Conservation (phyloP, 2,797 vertebrate genomes). For the Chaunax sp. region DNA sequence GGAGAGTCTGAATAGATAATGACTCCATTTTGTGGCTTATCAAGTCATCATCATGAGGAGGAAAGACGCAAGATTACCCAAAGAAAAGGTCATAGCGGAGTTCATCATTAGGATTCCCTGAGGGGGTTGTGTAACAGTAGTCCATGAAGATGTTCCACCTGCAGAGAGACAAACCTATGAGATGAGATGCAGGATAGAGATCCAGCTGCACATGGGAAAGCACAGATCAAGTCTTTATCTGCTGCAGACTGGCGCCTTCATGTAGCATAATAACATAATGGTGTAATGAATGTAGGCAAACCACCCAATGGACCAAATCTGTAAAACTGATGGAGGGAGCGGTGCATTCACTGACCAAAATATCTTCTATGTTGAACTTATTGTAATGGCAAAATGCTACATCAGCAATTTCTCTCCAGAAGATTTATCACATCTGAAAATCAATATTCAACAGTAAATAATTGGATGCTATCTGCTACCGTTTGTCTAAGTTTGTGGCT, state of each 20-base stretch:
- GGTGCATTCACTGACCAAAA: slow-evolving; percentile 16
- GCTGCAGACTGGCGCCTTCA: slow-evolving; percentile 75
- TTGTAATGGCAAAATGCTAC: background rate
- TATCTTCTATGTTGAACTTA: background rate
- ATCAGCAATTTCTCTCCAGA: background rate
- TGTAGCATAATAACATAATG: slow-evolving; percentile 72
- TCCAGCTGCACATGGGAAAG: slow-evolving; percentile 70
- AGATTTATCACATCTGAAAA: background rate
- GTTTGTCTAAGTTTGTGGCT: slow-evolving; percentile 96
- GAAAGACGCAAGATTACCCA: slow-evolving; percentile 85
- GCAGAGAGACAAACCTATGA: slow-evolving; percentile 69
- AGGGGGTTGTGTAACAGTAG: slow-evolving; percentile 98
- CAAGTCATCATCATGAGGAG: slow-evolving; percentile 68
- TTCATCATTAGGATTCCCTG: slow-evolving; percentile 97
- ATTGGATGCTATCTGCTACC: slow-evolving; percentile 77
- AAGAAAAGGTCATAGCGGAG: slow-evolving; percentile 97
- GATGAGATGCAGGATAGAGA: slow-evolving; percentile 66
- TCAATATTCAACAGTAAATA: background rate
- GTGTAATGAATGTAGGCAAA: slow-evolving; percentile 54
- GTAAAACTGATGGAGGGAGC: slow-evolving; percentile 47
- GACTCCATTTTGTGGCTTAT: slow-evolving; percentile 73
- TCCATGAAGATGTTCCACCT: slow-evolving; percentile 99
- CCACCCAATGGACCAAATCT: slow-evolving; percentile 33
- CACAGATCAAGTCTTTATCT: slow-evolving; percentile 56
- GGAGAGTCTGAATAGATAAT: slow-evolving; percentile 77